Percentiles rank a stretch among this genome's conserved stretches.
Evolutionary conservation across 2,113 vertebrate species (phyloP).

Genomic region (Apteryx owenii): DNA sequence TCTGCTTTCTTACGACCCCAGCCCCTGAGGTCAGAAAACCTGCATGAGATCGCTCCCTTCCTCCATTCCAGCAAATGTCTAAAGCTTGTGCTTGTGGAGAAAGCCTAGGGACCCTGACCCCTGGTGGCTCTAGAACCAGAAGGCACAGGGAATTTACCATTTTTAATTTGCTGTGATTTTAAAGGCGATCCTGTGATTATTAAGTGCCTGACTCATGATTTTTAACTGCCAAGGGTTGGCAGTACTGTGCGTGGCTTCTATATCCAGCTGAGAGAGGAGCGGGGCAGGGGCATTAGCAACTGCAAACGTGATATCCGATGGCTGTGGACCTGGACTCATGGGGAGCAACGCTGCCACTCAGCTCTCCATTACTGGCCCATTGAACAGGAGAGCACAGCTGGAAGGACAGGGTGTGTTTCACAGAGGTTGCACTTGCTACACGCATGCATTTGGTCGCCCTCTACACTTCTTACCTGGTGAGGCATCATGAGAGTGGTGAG

Average conservation of each 20-base stretch:
- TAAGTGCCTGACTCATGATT: neutral
- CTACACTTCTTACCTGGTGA: neutral
- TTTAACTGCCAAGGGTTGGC: neutral
- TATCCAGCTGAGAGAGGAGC: neutral
- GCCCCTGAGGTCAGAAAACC: neutral
- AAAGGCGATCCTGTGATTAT: neutral
- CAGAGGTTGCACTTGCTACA: neutral
- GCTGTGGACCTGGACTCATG: neutral
- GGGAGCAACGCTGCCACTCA: neutral
- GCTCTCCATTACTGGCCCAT: accelerated
- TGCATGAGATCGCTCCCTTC: neutral
- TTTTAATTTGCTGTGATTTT: neutral
- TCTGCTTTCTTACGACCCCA: neutral
- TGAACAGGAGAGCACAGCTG: neutral
- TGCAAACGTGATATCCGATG: neutral
- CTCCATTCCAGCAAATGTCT: neutral
- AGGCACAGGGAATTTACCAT: neutral
- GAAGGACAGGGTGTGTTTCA: neutral
- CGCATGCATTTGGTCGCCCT: neutral
- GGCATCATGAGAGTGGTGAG: neutral
- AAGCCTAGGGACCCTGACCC: neutral
- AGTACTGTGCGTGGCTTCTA: neutral
- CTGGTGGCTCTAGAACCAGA: neutral
- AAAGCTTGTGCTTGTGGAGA: neutral
- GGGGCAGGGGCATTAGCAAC: neutral